Base-by-base conservation (phyloP, 2,113 vertebrate genomes). In the Galemys pyrenaicus region DNA sequence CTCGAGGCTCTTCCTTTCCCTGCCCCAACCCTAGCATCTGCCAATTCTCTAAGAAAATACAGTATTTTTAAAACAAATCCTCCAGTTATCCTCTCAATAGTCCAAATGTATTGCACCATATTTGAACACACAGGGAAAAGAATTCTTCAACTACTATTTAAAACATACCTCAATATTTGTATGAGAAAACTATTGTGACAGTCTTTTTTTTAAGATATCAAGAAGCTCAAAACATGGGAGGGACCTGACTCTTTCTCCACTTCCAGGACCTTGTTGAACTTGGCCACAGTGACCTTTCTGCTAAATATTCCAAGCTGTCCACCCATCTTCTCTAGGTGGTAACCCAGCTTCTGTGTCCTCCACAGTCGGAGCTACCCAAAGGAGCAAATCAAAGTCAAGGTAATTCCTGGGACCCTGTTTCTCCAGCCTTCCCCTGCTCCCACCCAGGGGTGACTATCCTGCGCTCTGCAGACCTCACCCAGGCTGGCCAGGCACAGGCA, bases 81-180 rank as follows among this genome's bases (percentile, higher is more conserved):
- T 87, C 68, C n/a, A 81, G 56, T 74, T 62, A 79, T 54, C 85
- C 75, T 75, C n/a, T 81, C 44, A 68, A 22, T 35, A 44, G 62
- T 65, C 67, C 67, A 90, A 70, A 75, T 75, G 78, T 19, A 68
- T n/a, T 64, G n/a, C 26, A 12, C 35, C 12, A 11, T 10, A 41
- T 49, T 87, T 79, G 32, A 62, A n/a, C 19, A 41, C 9, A 0
- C 65, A 28, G 94, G 41, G 22, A 26, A 93, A 83, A 87, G 35
- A 81, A 46, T 81, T 94, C 30, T 58, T 93, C 67, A n/a, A 65
- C 71, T 73, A 67, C 30, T 17, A 1, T 68, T 96, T 81, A 77
- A 77, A 88, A 82, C 24, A 12, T 26, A 62, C 64, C 19, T 84
- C 17, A 2, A 24, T 17, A 78, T 91, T 78, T 68, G 16, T 39